Evolutionary conservation across 2,113 vertebrate genomes (phyloP), one percentile per base, ranked within the genome.

Genomic region (Corythornis vintsioides): DNA sequence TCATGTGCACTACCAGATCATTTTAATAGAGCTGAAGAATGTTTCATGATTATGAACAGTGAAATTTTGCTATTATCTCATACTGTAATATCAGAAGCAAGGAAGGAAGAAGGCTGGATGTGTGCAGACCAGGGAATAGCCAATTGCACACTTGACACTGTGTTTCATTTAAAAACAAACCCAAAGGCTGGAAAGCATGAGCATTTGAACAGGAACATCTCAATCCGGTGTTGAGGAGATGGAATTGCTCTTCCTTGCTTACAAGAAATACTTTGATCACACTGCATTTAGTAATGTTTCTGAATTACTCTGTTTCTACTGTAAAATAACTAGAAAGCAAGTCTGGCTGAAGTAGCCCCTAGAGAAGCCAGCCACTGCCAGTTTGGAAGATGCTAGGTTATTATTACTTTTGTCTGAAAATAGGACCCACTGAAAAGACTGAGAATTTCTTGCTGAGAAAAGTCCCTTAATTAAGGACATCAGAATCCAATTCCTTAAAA

Each of bases 321-420:
- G 28, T 35, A n/a, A 42, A 73, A 81, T 19, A 78, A 69, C 61
- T 57, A n/a, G 33, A 29, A 82, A 83, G 26, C 10, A 66, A 60
- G 20, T 71, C 40, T 90, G 66, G 26, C 26, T 77, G 61, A 43
- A 83, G 53, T 13, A 69, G 40, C 48, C 1, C 2, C 60, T 50
- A 26, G 33, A 56, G 90, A 92, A 74, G 15, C 7, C 43, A 66
- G 31, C 28, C 70, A 22, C 52, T 66, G 31, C 29, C 48, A 87
- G 40, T 73, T 78, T 61, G 45, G 48, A 78, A 81, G 71, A 82
- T 56, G 56, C 48, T 64, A n/a, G 55, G 26, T 73, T 92, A 77
- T 73, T 90, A n/a, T 73, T 90, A n/a, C 45, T 77, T 57, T 29
- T 40, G 25, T 63, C 60, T 89, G 90, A 92, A 89, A 93, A 82